Base-by-base conservation (phyloP, 1,140 invertebrate genomes). In the Scaptomyza pallida region DNA sequence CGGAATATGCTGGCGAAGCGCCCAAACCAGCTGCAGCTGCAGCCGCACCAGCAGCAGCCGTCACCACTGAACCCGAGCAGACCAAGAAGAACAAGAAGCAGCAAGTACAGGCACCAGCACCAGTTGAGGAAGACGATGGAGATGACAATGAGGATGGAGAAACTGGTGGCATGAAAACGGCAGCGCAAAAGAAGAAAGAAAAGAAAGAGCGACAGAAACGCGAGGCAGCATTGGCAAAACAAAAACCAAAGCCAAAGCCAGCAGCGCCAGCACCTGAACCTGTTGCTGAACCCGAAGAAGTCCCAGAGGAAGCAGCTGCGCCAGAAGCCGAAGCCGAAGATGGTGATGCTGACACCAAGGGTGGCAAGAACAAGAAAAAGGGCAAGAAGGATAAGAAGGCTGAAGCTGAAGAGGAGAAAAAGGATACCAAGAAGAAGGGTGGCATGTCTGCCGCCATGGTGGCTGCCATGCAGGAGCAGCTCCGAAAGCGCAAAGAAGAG, bases 401-500 rank as follows among this genome's bases (percentile, higher is more conserved):
- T 83, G 92, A 94, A 92, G 77, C 92, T 92, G 79, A 94, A 92
- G 89, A 94, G 92, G 80, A 93, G n/a, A 80, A 81, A n/a, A 77
- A 92, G 51, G 80, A 90, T 26, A 48, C 37, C 12, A 92, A 91
- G 40, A 92, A 92, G 61, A 94, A 94, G 90, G 95, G 23, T 26
- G 23, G 96, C 35, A 95, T 96, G 64, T 96, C 95, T 64, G 96
- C 96, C 78, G 94, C 95, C 35, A 95, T 97, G 77, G 91, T 91
- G 13, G 95, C 95, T 75, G 96, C 96, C 16, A 98, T 98, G 95
- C 96, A 98, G 92, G 97, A 97, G 91, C 95, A 96, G 30, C 92
- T 98, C 5, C 96, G 95, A 78, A 96, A 96, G 91, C 93, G 96
- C n/a, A 96, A 96, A 90, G 97, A 98, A 91, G 97, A 98, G 85